These are phyloP conservation scores for Willisornis vidua DNA, from an alignment of 2,113 vertebrate genomes.

Conservation along the genomic window DNA sequence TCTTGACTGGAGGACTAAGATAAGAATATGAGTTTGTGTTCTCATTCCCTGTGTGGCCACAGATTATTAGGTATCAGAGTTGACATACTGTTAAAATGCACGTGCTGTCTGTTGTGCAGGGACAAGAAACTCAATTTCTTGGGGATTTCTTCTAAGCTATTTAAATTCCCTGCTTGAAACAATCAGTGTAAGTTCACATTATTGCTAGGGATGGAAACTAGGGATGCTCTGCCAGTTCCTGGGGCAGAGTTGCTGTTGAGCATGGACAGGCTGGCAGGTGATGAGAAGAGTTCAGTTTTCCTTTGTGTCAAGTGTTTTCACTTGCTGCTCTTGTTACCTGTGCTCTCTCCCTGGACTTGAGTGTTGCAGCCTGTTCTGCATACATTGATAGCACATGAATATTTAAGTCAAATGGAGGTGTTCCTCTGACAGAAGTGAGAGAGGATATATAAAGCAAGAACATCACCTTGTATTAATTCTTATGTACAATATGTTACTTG, in stretches of 20 bases:
- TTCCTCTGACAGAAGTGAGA: conserved; percentile 25
- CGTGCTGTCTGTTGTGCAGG: neutral
- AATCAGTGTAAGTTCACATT: neutral
- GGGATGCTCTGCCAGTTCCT: neutral
- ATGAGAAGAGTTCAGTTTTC: neutral
- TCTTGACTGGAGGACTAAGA: neutral
- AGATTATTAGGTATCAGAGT: neutral
- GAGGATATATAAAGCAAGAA: conserved; percentile 30
- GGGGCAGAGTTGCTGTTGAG: neutral
- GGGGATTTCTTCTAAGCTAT: neutral
- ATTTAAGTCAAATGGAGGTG: conserved; percentile 37
- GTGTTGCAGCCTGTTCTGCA: neutral
- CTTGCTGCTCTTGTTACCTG: neutral
- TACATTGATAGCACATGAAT: conserved; percentile 13
- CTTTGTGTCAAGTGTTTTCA: neutral
- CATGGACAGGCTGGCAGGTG: neutral
- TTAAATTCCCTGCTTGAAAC: neutral
- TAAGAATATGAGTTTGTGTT: neutral
- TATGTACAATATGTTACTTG: conserved; percentile 29
- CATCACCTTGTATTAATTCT: conserved; percentile 33
- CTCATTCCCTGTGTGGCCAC: neutral
- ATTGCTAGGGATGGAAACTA: neutral
- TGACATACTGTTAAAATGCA: neutral
- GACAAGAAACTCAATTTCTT: neutral
- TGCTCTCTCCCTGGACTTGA: neutral